Evolutionary conservation across 2,797 vertebrate genomes (phyloP), one percentile per base, ranked within the genome.

Genomic region (Allobates femoralis): DNA sequence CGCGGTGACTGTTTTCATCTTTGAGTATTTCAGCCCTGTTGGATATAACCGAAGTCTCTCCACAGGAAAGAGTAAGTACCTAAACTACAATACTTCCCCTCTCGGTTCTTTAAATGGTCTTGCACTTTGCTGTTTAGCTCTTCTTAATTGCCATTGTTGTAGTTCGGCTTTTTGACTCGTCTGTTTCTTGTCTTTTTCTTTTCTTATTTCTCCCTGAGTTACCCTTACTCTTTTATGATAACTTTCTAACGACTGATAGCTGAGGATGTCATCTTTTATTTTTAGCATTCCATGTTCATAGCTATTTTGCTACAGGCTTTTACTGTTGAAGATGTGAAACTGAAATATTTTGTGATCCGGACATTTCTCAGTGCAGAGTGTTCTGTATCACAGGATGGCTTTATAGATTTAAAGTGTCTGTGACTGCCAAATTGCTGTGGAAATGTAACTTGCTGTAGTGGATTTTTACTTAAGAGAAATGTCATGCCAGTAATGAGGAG

Each of bases 1-100:
- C 23, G 97, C 97, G 2, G 96, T 99, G 93, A 98, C 97, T 0
- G 97, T 98, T 90, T 99, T 98, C 94, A 96, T 99, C 93, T 99
- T 99, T 62, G 97, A 99, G 93, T 99, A 98, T 93, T 97, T 98
- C 94, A 99, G 97, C 93, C 97, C 97, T 1, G 97, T 97, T 58
- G 97, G 97, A 90, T 98, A 98, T 93, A 98, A 99, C 93, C 96
- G 97, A 92, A 98, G 95, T 91, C 95, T 99, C 89, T 95, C 96
- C 89, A 96, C 92, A 0, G 96, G 97, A 90, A 98, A 97, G 90
- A 96, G 97, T 99, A 92, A 98, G 97, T 94, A 46, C 83, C 55
- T 86, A 26, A 87, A 71, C 60, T 12, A 5, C 77, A 30, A 32
- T 30, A 23, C 34, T 53, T 56, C 18, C 18, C 0, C 30, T 67